Base-by-base conservation (phyloP, 2,888 invertebrate species). In the Imbricaverruca yamaguchii region DNA sequence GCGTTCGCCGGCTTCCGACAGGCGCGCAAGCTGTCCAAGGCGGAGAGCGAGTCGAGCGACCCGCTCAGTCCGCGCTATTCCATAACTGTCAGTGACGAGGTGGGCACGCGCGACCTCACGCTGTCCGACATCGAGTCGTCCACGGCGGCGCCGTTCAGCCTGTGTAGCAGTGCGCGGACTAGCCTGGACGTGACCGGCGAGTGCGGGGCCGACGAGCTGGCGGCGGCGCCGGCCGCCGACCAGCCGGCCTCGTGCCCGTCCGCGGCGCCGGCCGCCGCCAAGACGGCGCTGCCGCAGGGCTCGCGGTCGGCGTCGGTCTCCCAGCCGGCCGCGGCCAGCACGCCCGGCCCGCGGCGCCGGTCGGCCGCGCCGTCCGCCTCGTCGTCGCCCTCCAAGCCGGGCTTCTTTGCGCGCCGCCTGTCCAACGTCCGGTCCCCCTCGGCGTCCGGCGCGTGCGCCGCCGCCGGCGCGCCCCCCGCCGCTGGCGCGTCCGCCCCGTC, bases 41-140 rank as follows among this genome's bases (percentile, higher is more conserved):
- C 82, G 82, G 80, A 86, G 82, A 83, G 84, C 61, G 84, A 84
- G 80, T 83, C 83, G 15, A 83, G 82, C 8, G 84, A 84, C 23
- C 81, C 83, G 63, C 83, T 84, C 10, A 85, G 84, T 82, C 86
- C 85, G 0, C 83, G 86, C 3, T 85, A 84, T 82, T 85, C 85
- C 80, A 84, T 86, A n/a, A 84, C 85, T 11, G 84, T 85, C 1
- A 84, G 84, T 18, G 84, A 84, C 61, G 84, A 83, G 18, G 39
- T 80, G 55, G 82, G 83, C 59, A 81, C 82, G 18, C 80, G 84
- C 53, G 83, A 84, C 80, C 81, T 83, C 18, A 78, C 82, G 23
- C 79, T 83, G 12, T 82, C 82, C 10, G 84, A 84, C 80, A 82
- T 82, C 0, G 84, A 84, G 78, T 81, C 83, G 13, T 80, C 81